Evolutionary conservation across 1,140 invertebrate species (phyloP).

Genomic region (Argopecten irradians): DNA sequence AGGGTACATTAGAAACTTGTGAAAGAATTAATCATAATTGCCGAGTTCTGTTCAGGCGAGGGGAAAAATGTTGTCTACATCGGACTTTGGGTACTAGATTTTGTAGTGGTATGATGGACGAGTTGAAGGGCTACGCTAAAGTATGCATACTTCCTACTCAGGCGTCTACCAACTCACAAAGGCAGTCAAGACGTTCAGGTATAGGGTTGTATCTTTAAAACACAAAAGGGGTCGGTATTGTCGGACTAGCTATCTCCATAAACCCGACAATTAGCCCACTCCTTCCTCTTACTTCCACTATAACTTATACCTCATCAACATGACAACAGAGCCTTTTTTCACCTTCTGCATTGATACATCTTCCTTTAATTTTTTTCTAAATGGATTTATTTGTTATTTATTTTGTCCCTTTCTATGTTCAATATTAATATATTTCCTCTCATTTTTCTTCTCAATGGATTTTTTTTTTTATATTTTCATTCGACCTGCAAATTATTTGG

Average conservation of each 20-base stretch:
- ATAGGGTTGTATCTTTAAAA: not conserved
- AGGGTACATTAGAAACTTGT: slow-evolving; percentile 42
- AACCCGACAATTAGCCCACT: not conserved
- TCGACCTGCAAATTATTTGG: no score
- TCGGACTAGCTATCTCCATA: not conserved
- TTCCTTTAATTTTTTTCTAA: not conserved
- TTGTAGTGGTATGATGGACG: slow-evolving; percentile 6
- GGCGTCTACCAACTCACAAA: not conserved
- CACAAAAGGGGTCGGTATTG: not conserved
- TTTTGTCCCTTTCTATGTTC: no score
- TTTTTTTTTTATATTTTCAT: no score
- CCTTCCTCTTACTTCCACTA: not conserved
- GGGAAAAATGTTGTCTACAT: slow-evolving; percentile 22
- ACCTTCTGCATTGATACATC: not conserved
- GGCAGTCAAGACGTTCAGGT: not conserved
- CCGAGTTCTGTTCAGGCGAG: slow-evolving; percentile 26
- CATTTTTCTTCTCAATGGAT: no score
- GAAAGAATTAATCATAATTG: slow-evolving; percentile 45
- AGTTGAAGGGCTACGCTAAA: not conserved
- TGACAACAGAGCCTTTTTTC: not conserved
- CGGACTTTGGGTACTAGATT: slow-evolving; percentile 4
- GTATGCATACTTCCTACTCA: not conserved
- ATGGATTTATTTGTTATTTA: not conserved
- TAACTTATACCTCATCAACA: not conserved
- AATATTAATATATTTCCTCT: no score